phyloP scores from a whole-genome alignment of 1,140 invertebrate species.

The Lethrus apterus region DNA sequence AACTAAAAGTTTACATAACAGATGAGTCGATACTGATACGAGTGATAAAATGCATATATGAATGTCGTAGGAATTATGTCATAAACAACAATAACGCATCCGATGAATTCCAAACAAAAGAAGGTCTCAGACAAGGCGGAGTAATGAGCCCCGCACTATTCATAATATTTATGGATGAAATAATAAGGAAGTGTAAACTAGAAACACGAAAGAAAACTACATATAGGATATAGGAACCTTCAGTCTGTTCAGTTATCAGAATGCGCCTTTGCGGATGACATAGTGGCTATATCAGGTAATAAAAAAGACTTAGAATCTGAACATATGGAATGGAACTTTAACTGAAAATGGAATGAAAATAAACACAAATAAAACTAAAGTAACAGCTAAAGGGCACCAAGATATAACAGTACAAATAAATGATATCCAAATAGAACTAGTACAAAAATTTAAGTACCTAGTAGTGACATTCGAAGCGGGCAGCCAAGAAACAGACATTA shows the following conservation, averaged over 20 bases:
- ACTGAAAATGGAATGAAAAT: no score
- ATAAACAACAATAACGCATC: constrained; percentile 1
- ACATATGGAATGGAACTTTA: no score
- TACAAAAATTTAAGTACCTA: no score
- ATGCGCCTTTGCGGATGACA: constrained; percentile 1
- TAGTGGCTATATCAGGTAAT: no score
- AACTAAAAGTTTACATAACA: background rate
- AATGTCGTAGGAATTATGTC: background rate
- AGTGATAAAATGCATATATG: background rate
- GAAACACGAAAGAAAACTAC: background rate
- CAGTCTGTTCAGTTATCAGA: background rate
- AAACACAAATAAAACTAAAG: no score
- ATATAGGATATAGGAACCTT: constrained; percentile 4
- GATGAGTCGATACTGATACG: background rate
- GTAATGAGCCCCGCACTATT: constrained; percentile 5
- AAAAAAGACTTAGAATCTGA: no score
- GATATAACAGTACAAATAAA: no score
- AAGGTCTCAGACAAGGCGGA: constrained; percentile 4
- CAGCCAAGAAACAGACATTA: no score
- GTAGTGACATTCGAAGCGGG: no score
- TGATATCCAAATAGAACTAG: no score
- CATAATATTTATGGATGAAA: background rate
- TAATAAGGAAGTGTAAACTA: background rate
- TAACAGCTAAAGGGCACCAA: no score
- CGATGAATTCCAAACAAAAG: background rate